Evolutionary conservation across 2,888 invertebrate genomes (phyloP).

Genomic region (Andrena bicolor): DNA sequence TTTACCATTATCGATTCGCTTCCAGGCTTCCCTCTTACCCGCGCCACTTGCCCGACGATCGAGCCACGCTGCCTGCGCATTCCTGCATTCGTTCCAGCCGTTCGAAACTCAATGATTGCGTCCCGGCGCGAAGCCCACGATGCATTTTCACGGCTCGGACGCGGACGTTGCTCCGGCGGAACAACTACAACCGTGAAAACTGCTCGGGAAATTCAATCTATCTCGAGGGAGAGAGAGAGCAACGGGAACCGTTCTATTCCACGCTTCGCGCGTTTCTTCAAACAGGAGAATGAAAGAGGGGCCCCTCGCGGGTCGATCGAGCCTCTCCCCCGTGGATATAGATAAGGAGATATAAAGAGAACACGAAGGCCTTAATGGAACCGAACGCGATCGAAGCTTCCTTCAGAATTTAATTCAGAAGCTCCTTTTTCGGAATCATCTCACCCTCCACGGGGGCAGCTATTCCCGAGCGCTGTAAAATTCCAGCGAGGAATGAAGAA

Average conservation of each 20-base stretch:
- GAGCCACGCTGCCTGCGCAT: slow-evolving; percentile 12
- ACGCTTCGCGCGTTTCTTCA: slow-evolving; percentile 20
- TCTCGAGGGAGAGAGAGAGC: slow-evolving; percentile 24
- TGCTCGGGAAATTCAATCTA: neutral
- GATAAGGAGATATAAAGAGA: slow-evolving; percentile 28
- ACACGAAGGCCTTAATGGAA: slow-evolving; percentile 9
- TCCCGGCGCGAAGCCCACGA: neutral
- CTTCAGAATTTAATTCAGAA: too few relatives aligned
- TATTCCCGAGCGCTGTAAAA: too few relatives aligned
- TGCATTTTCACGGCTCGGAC: neutral
- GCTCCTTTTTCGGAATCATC: too few relatives aligned
- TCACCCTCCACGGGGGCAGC: too few relatives aligned
- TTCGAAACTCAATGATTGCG: neutral
- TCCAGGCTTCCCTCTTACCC: slow-evolving; percentile 14
- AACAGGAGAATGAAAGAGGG: slow-evolving; percentile 4
- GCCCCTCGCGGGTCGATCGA: neutral
- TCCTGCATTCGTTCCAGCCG: slow-evolving; percentile 6
- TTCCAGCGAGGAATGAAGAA: too few relatives aligned
- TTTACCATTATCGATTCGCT: slow-evolving; percentile 57
- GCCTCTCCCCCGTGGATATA: neutral
- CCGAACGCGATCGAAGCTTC: too few relatives aligned
- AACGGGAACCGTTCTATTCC: slow-evolving; percentile 17
- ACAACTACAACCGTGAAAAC: neutral
- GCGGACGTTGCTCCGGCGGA: neutral
- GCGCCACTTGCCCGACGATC: neutral